These are phyloP conservation scores for Bombyx mori DNA, from an alignment of 1,140 invertebrate species.

Conservation along the genomic window DNA sequence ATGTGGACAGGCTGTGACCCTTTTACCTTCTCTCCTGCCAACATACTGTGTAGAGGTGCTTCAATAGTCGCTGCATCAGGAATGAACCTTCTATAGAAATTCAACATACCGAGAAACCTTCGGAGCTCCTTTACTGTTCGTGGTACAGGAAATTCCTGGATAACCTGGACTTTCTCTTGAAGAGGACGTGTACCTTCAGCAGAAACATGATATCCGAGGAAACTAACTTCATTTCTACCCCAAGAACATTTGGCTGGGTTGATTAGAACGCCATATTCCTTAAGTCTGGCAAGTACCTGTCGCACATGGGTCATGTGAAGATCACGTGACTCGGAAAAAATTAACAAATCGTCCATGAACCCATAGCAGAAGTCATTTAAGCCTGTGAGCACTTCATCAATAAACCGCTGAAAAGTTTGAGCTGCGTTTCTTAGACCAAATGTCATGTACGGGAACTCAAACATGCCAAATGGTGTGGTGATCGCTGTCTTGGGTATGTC, in stretches of 20 bases:
- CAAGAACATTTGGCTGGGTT: too few relatives aligned
- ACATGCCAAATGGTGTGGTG: slow-evolving; percentile 2
- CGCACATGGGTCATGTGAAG: too few relatives aligned
- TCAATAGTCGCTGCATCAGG: background rate
- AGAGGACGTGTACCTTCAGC: background rate
- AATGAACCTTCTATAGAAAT: too few relatives aligned
- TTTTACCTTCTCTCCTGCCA: slow-evolving; percentile 3
- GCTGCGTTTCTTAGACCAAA: slow-evolving; percentile 3
- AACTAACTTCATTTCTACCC: background rate
- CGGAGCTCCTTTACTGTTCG: background rate
- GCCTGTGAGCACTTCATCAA: slow-evolving; percentile 1
- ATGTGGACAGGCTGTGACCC: background rate
- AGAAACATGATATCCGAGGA: background rate
- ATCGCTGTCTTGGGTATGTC: slow-evolving; percentile 2
- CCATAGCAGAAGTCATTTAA: background rate
- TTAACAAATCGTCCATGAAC: background rate
- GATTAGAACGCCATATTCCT: slow-evolving; percentile 1
- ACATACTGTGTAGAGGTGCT: background rate
- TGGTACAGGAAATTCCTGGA: background rate
- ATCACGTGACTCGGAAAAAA: too few relatives aligned
- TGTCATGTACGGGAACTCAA: slow-evolving; percentile 2
- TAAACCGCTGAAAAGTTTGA: slow-evolving; percentile 4
- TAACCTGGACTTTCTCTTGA: background rate
- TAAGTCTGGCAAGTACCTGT: background rate
- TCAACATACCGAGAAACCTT: too few relatives aligned